Conservation (phyloP, 2,113 vertebrate genomes). For the Chloropsis hardwickii region DNA sequence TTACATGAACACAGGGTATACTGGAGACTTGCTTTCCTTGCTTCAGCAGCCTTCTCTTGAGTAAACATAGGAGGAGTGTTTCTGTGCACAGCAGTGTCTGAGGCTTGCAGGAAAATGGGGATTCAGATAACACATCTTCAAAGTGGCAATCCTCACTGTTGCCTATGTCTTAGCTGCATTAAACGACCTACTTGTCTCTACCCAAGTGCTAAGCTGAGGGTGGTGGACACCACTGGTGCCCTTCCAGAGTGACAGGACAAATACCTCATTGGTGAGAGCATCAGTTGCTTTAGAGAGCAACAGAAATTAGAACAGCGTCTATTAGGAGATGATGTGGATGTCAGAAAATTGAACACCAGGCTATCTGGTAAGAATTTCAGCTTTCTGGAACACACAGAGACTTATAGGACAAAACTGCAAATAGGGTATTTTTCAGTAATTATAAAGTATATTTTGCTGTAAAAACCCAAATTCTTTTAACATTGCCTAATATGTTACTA, state of each 20-base stretch:
- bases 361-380: background rate
- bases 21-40: background rate
- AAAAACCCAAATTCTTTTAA: background rate
- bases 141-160: accelerated
- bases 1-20: accelerated
- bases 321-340: background rate
- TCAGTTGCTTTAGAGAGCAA: background rate
- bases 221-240: background rate
- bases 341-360: background rate
- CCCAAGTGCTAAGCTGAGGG: background rate
- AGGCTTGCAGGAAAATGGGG: background rate
- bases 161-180: background rate
- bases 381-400: background rate
- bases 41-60: background rate
- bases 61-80: accelerated
- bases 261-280: background rate
- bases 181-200: background rate
- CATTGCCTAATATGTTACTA: background rate
- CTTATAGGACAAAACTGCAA: background rate
- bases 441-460: background rate
- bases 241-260: conserved; percentile 20
- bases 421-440: background rate
- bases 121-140: background rate
- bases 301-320: background rate
- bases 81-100: background rate